Conservation (phyloP, 1,140 invertebrate species). For the Cotesia glomerata region DNA sequence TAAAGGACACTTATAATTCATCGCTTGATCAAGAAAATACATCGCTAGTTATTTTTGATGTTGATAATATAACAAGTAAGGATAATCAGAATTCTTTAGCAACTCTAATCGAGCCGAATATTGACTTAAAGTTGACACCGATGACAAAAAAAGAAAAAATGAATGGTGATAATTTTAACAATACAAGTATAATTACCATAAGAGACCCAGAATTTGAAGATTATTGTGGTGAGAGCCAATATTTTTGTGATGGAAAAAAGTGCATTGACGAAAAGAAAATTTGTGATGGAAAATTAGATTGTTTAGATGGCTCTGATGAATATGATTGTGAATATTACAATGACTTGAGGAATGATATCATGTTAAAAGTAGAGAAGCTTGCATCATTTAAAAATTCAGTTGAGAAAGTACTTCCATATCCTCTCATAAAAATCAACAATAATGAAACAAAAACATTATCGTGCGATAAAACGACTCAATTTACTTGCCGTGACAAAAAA, state of each 20-base stretch:
- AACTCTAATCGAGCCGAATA: too few relatives aligned
- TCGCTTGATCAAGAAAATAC: not conserved
- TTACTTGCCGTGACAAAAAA: constrained; percentile 53
- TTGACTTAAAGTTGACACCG: not conserved
- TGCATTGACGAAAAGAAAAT: constrained; percentile 52
- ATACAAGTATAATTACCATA: not conserved
- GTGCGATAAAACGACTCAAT: constrained; percentile 39
- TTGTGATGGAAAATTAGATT: constrained; percentile 62
- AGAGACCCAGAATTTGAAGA: not conserved
- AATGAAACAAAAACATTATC: not conserved
- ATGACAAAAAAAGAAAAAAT: not conserved
- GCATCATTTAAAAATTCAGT: not conserved
- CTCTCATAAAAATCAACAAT: not conserved
- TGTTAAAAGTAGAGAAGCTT: not conserved
- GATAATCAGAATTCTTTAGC: not conserved
- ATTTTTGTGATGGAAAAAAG: constrained; percentile 41
- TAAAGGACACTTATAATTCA: not conserved
- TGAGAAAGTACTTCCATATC: not conserved
- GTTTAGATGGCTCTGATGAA: constrained; percentile 62
- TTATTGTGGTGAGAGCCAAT: constrained; percentile 13
- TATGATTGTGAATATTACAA: constrained; percentile 43
- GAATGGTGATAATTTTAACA: not conserved
- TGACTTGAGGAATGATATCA: constrained; percentile 2
- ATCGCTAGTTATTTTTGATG: not conserved
- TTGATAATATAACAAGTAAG: not conserved